Percentiles rank a stretch among this genome's conserved stretches.
Evolutionary conservation across 2,797 vertebrate genomes (phyloP).

Genomic region (Arctocebus calabarensis): DNA sequence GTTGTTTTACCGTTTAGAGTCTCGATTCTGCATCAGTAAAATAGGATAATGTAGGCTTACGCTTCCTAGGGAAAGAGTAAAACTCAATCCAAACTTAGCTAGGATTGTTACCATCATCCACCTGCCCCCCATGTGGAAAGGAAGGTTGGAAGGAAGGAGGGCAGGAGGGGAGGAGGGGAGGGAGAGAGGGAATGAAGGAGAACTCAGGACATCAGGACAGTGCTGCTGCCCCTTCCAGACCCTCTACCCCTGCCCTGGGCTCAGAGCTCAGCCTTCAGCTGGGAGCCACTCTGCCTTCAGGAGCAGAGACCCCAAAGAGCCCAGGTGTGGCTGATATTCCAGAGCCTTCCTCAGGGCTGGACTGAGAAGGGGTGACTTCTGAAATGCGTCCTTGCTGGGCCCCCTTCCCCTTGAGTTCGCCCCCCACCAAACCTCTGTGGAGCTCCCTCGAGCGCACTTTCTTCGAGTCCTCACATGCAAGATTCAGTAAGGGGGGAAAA

Average conservation of each 20-base stretch:
- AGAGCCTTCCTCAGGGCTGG: not conserved
- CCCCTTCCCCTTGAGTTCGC: accelerated
- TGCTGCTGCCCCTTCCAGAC: too few species aligned
- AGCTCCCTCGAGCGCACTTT: not conserved
- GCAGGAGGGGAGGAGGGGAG: accelerated
- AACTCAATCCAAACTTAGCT: not conserved
- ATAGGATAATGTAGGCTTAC: not conserved
- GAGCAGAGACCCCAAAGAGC: not conserved
- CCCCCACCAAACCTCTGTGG: too few species aligned
- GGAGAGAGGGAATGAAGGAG: too few species aligned
- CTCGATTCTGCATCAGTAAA: not conserved
- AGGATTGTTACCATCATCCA: not conserved
- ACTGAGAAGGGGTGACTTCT: not conserved
- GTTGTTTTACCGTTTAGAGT: not conserved
- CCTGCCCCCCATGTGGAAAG: not conserved
- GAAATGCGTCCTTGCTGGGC: not conserved
- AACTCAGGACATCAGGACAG: too few species aligned
- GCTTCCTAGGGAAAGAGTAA: not conserved
- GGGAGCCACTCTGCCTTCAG: not conserved
- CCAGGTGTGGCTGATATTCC: not conserved
- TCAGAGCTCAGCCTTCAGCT: not conserved
- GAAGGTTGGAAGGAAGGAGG: too few species aligned
- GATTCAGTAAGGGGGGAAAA: not conserved
- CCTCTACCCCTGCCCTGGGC: not conserved
- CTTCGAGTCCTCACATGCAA: not conserved